These are phyloP conservation scores for Junco hyemalis DNA, from an alignment of 2,113 vertebrate genomes.

Conservation along the genomic window DNA sequence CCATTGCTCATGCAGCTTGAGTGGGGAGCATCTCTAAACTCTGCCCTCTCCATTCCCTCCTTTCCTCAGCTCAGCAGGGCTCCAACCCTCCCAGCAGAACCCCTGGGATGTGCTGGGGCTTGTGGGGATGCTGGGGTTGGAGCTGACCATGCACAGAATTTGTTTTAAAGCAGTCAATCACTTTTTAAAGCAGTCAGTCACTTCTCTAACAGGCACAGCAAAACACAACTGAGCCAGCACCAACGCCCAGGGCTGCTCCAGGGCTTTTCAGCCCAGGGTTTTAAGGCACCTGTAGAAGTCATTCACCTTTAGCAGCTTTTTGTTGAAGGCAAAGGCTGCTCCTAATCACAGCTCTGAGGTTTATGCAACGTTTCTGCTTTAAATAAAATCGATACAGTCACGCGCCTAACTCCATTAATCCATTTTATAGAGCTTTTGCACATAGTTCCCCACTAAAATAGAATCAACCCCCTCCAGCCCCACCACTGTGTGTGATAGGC, in stretches of 20 bases:
- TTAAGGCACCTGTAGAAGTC: not conserved
- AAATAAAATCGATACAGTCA: not conserved
- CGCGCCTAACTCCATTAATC: not conserved
- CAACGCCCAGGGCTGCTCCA: not conserved
- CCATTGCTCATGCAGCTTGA: slow-evolving; percentile 11
- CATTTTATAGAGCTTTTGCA: not conserved
- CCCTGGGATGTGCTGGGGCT: not conserved
- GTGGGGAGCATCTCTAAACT: not conserved
- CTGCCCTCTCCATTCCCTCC: not conserved
- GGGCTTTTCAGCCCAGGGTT: not conserved
- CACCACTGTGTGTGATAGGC: not conserved
- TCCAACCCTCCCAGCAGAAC: not conserved
- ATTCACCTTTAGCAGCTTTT: not conserved
- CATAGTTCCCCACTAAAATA: not conserved
- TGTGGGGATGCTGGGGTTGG: not conserved
- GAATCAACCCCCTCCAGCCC: not conserved
- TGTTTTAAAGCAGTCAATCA: not conserved
- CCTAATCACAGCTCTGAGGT: not conserved
- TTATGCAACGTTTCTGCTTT: not conserved
- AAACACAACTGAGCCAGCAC: not conserved
- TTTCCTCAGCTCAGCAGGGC: not conserved
- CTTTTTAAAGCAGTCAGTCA: not conserved
- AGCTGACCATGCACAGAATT: not conserved
- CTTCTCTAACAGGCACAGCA: not conserved
- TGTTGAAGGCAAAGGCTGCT: not conserved